Conservation (phyloP, 2,888 invertebrate species). For the Amiota communis region DNA sequence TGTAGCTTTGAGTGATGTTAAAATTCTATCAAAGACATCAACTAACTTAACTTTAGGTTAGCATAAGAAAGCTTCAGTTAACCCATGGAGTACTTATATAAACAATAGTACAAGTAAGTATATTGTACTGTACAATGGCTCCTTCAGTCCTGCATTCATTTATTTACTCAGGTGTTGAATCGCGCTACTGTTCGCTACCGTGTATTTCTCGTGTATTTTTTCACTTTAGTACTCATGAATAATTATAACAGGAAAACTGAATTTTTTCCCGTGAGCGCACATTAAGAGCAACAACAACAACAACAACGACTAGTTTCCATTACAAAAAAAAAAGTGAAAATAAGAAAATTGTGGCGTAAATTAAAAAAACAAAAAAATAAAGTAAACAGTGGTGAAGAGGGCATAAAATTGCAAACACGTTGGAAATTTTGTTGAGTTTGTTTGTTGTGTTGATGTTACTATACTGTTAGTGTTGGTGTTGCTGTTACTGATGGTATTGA, state of each 20-base stretch:
- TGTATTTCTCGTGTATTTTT: constrained; percentile 50
- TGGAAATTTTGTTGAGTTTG: background rate
- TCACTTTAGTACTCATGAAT: constrained; percentile 58
- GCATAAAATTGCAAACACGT: background rate
- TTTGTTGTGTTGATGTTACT: background rate
- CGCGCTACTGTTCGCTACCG: constrained; percentile 13
- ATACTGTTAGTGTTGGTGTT: too few species aligned
- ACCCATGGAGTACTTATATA: too few species aligned
- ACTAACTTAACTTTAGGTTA: too few species aligned
- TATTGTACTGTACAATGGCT: background rate
- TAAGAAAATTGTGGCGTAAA: constrained; percentile 3
- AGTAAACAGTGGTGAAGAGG: background rate
- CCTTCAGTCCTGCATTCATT: background rate
- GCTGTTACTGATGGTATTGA: constrained; percentile 2
- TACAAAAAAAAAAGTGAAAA: background rate
- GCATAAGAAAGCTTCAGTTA: too few species aligned
- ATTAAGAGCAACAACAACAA: constrained; percentile 9
- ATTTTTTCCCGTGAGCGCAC: constrained; percentile 5
- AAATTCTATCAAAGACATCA: too few species aligned
- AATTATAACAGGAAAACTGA: constrained; percentile 46
- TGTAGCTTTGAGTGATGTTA: too few species aligned
- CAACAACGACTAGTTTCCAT: constrained; percentile 1
- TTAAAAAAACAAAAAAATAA: background rate
- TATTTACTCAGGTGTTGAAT: background rate
- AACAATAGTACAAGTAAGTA: too few species aligned